phyloP scores from a whole-genome alignment of 35 echinoderm and acorn worm genomes.

The Eucidaris tribuloides region DNA sequence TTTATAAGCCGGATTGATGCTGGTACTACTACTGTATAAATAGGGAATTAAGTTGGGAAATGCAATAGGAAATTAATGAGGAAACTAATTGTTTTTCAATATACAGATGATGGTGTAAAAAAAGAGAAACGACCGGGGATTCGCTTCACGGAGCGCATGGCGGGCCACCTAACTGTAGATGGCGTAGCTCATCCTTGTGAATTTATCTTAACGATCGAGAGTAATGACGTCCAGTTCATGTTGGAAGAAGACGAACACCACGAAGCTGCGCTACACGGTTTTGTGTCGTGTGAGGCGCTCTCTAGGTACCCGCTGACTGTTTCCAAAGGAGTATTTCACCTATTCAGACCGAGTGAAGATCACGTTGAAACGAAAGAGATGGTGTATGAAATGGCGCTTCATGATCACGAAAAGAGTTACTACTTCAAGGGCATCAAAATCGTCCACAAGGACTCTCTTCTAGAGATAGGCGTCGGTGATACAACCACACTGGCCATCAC shows the following conservation, averaged over 20 bases:
- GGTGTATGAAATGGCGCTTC: constrained; percentile 50
- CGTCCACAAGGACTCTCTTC: constrained; percentile 52
- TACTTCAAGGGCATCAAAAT: constrained; percentile 62
- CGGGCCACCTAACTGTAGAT: constrained; percentile 32
- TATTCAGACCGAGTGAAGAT: constrained; percentile 46
- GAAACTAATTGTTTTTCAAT: too few species aligned
- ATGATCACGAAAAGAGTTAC: constrained; percentile 44
- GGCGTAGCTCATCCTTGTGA: constrained; percentile 39
- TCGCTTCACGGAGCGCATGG: constrained; percentile 63
- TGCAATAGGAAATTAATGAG: too few species aligned
- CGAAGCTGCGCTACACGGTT: constrained; percentile 42
- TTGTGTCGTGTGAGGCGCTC: constrained; percentile 32
- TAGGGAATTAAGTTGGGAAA: too few species aligned
- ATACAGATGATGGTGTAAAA: neutral
- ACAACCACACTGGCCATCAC: constrained; percentile 49
- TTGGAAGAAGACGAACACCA: constrained; percentile 37
- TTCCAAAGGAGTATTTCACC: constrained; percentile 36
- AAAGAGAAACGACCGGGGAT: constrained; percentile 27
- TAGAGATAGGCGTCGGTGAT: constrained; percentile 72
- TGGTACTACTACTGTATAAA: too few species aligned
- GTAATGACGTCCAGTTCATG: constrained; percentile 48
- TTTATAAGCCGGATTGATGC: too few species aligned
- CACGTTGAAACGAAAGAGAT: constrained; percentile 49
- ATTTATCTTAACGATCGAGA: constrained; percentile 54
- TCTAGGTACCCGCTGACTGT: constrained; percentile 60